phyloP scores from a whole-genome alignment of 2,113 vertebrate species.

The Globicephala melas region DNA sequence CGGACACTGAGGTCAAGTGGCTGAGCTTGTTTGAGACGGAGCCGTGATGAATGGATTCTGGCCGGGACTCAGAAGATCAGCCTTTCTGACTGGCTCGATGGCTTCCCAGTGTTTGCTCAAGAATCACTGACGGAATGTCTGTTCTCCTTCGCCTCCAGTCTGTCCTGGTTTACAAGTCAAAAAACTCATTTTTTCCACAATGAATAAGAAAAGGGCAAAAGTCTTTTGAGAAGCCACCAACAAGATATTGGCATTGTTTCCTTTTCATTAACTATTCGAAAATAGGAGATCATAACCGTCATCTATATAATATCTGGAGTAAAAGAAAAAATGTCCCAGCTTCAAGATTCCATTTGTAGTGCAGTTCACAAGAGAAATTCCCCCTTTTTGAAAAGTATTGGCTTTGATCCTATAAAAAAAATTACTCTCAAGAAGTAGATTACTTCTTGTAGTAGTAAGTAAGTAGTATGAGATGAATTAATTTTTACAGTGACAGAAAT shows the following conservation, averaged over 20 bases:
- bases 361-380: neutral
- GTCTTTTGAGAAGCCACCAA: neutral
- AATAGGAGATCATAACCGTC: neutral
- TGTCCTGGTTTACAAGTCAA: neutral
- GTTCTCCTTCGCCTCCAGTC: neutral
- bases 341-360: neutral
- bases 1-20: neutral
- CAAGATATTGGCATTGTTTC: neutral
- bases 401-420: slow-evolving; percentile 41
- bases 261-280: neutral
- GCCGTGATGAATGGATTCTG: neutral
- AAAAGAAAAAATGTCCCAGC: neutral
- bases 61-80: neutral
- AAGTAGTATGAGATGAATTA: slow-evolving; percentile 48
- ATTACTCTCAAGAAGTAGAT: slow-evolving; percentile 51
- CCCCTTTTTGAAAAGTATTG: neutral
- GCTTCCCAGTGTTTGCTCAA: neutral
- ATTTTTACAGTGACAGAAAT: slow-evolving; percentile 60
- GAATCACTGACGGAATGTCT: neutral
- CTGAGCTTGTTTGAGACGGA: neutral
- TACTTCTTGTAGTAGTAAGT: neutral
- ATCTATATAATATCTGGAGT: neutral
- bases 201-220: neutral
- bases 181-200: neutral
- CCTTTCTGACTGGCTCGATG: neutral